Evolutionary conservation across 2,888 invertebrate genomes (phyloP).

Genomic region (Lamellibrachia columna): DNA sequence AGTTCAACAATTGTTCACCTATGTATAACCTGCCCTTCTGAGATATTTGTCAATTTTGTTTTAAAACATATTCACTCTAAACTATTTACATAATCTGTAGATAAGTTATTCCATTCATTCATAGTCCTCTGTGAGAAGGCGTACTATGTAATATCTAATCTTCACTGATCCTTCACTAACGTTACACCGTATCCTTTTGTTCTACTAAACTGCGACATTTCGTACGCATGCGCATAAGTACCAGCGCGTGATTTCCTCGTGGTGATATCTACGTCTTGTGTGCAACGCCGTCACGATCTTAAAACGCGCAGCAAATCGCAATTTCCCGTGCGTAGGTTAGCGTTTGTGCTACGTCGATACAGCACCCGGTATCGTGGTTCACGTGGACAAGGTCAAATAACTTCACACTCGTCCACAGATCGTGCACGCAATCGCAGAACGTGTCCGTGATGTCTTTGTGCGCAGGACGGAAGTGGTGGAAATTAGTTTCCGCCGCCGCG

Average conservation of each 20-base stretch:
- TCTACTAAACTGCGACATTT: not conserved
- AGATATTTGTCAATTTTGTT: too few relatives aligned
- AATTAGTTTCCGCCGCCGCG: not conserved
- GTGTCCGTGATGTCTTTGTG: not conserved
- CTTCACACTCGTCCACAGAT: not conserved
- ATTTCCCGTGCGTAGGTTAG: not conserved
- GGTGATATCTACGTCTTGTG: not conserved
- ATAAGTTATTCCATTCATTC: too few relatives aligned
- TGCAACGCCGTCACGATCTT: not conserved
- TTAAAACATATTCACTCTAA: too few relatives aligned
- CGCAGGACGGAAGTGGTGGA: not conserved
- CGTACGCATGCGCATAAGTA: not conserved
- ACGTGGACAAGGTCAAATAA: not conserved
- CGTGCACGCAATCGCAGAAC: not conserved
- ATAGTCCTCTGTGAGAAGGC: too few relatives aligned
- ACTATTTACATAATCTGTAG: too few relatives aligned
- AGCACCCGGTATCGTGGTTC: not conserved
- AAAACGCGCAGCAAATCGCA: slow-evolving; percentile 2
- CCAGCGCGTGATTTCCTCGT: not conserved
- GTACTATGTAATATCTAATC: too few relatives aligned
- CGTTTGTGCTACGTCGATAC: not conserved
- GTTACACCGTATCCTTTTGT: too few relatives aligned
- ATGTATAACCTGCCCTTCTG: too few relatives aligned
- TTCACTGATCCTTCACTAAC: too few relatives aligned
- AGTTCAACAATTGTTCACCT: too few relatives aligned